Evolutionary conservation across 2,888 invertebrate genomes (phyloP).

Genomic region (Lycocerus yunnanus): DNA sequence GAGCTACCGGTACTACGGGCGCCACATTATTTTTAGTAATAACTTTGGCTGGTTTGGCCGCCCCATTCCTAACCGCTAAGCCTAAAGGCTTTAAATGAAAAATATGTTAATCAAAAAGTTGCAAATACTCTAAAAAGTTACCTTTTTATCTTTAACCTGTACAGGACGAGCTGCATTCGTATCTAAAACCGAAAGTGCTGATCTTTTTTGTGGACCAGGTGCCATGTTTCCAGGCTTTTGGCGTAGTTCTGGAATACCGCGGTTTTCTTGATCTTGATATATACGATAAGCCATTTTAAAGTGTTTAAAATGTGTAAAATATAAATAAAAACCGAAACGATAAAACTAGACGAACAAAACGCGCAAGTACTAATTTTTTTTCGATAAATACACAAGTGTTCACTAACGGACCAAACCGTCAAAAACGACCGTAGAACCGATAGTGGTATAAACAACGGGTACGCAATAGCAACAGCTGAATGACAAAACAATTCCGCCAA

Average conservation of each 20-base stretch:
- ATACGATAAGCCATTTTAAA: conserved; percentile 74
- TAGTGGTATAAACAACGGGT: conserved; percentile 25
- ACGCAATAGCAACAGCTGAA: conserved; percentile 38
- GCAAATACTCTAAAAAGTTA: conserved; percentile 23
- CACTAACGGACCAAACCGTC: conserved; percentile 35
- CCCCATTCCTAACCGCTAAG: conserved; percentile 17
- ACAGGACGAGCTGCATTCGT: conserved; percentile 58
- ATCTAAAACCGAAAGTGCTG: conserved; percentile 68
- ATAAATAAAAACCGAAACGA: background rate
- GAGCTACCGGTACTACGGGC: conserved; percentile 65
- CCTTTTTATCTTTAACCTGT: conserved; percentile 42
- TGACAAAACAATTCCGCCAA: conserved; percentile 16
- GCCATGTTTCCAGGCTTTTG: conserved; percentile 59
- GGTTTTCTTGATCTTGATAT: conserved; percentile 79
- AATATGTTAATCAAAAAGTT: background rate
- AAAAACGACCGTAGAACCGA: conserved; percentile 37
- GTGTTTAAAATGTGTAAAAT: conserved; percentile 18
- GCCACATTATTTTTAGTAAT: conserved; percentile 39
- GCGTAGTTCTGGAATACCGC: conserved; percentile 51
- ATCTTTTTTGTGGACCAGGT: conserved; percentile 62
- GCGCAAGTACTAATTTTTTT: background rate
- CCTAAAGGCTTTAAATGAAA: conserved; percentile 37
- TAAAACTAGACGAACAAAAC: background rate
- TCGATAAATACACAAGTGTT: background rate
- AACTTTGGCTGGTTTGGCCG: conserved; percentile 19